These are phyloP conservation scores for Drosophila ananassae DNA, from an alignment of 1,140 invertebrate genomes.

Conservation along the genomic window DNA sequence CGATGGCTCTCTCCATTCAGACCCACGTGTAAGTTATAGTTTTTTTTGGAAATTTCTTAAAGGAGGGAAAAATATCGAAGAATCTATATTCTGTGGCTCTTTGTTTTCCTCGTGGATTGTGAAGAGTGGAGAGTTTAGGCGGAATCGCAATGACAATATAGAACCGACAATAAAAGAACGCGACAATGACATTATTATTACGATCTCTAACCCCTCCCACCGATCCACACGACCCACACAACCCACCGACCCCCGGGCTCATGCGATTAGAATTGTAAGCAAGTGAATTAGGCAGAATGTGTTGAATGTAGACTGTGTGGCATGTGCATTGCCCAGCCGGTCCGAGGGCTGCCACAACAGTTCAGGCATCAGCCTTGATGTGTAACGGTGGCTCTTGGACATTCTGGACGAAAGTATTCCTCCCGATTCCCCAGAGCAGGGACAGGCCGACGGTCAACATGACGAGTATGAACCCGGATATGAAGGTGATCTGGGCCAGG, in stretches of 20 bases:
- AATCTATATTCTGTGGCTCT: conserved; percentile 9
- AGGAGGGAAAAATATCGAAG: background rate
- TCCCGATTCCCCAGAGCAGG: conserved; percentile 44
- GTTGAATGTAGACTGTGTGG: conserved; percentile 37
- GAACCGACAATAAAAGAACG: conserved; percentile 59
- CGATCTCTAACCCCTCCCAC: conserved; percentile 22
- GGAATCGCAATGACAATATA: conserved; percentile 44
- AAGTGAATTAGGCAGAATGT: conserved; percentile 63
- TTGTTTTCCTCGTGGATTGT: conserved; percentile 20
- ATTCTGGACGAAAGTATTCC: conserved; percentile 2
- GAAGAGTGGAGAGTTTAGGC: background rate
- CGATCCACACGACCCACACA: background rate
- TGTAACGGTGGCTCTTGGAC: conserved; percentile 36
- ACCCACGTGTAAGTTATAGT: conserved; percentile 38
- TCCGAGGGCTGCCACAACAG: conserved; percentile 41
- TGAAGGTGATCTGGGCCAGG: conserved; percentile 26
- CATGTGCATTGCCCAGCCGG: conserved; percentile 34
- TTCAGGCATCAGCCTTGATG: conserved; percentile 43
- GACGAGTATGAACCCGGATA: background rate
- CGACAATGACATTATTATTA: conserved; percentile 82
- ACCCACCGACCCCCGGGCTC: background rate
- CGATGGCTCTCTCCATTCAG: conserved; percentile 10
- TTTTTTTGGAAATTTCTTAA: conserved; percentile 4
- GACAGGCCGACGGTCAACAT: conserved; percentile 31
- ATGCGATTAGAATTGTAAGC: conserved; percentile 72